Conservation (phyloP, 2,888 invertebrate species). For the Hydroisotoma schaefferi region DNA sequence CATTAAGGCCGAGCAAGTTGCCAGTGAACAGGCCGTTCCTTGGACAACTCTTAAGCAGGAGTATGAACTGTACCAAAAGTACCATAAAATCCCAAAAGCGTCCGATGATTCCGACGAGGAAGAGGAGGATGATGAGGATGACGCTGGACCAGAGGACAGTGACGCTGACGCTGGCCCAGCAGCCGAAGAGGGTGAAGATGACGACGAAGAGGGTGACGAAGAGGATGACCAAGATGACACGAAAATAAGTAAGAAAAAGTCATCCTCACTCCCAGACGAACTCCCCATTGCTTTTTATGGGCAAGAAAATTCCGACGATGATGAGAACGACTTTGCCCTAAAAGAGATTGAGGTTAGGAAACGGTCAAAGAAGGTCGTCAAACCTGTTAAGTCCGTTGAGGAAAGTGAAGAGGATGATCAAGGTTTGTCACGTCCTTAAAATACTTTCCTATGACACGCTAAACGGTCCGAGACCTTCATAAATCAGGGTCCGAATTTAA, state of each 20-base stretch:
- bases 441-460: too few species aligned
- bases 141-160: conserved; percentile 18
- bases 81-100: conserved; percentile 11
- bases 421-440: too few species aligned
- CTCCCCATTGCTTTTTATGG: conserved; percentile 27
- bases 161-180: conserved; percentile 10
- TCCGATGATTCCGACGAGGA: not conserved
- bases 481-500: too few species aligned
- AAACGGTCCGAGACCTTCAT: too few species aligned
- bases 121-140: conserved; percentile 14
- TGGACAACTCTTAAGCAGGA: conserved; percentile 33
- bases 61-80: conserved; percentile 33
- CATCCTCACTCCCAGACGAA: too few species aligned
- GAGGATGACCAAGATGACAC: conserved; percentile 9
- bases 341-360: conserved; percentile 17
- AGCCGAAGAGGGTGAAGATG: conserved; percentile 19
- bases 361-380: conserved; percentile 15
- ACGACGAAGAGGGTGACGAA: conserved; percentile 14
- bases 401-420: conserved; percentile 17
- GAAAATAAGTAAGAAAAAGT: too few species aligned
- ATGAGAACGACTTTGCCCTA: conserved; percentile 23
- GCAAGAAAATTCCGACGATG: conserved; percentile 30
- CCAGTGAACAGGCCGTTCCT: conserved; percentile 29
- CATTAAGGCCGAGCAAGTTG: conserved; percentile 26
- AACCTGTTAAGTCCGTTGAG: conserved; percentile 4